Percentiles rank a stretch among this genome's conserved stretches.
Conservation (phyloP, 2,797 vertebrate genomes). For the Gobio occitaniae region DNA sequence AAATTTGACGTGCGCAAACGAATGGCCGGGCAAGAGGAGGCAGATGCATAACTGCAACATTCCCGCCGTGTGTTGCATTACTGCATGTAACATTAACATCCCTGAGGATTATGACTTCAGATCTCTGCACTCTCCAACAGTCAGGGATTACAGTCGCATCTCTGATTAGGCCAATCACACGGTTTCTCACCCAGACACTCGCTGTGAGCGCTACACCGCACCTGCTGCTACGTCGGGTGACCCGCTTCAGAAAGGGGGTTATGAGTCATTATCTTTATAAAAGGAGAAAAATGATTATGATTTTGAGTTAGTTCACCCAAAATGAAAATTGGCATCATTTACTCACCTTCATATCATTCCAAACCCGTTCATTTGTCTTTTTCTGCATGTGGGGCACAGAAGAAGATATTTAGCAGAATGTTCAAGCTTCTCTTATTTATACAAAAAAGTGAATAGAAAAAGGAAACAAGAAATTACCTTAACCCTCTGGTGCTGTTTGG, state of each 20-base stretch:
- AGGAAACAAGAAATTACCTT: not conserved
- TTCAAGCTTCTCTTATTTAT: not conserved
- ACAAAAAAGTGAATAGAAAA: not conserved
- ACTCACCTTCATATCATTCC: not conserved
- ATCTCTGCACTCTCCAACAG: not conserved
- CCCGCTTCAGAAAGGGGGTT: not conserved
- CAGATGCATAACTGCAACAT: conserved; percentile 50
- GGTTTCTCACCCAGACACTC: conserved; percentile 11
- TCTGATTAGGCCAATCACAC: conserved; percentile 10
- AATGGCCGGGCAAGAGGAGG: conserved; percentile 13
- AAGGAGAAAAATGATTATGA: not conserved
- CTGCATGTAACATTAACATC: conserved; percentile 30
- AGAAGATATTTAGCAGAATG: not conserved
- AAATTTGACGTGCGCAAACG: not conserved
- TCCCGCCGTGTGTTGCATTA: conserved; percentile 43
- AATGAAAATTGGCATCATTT: not conserved
- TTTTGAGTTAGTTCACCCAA: not conserved
- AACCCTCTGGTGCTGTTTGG: too few species aligned
- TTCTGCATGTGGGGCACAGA: not conserved
- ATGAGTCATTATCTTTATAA: not conserved
- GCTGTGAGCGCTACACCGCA: not conserved
- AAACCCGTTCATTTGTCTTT: not conserved
- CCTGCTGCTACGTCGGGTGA: not conserved
- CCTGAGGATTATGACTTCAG: conserved; percentile 35
- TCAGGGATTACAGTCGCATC: conserved; percentile 13